phyloP scores from a whole-genome alignment of 2,888 invertebrate genomes.

The Diarsia dahlii region DNA sequence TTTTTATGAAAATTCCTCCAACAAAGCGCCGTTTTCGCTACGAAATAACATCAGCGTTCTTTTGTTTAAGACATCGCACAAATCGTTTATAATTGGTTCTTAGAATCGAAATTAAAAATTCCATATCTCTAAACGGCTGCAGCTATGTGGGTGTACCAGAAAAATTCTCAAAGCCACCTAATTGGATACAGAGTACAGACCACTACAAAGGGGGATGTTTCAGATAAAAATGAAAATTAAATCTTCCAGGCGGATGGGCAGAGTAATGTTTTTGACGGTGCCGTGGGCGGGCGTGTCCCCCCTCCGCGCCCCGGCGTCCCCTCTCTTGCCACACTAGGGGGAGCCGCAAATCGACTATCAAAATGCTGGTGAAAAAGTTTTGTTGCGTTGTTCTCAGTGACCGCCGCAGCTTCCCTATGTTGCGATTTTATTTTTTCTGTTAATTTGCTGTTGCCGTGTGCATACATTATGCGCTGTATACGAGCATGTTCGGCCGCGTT shows the following conservation, averaged over 20 bases:
- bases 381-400: slow-evolving; percentile 84
- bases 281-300: slow-evolving; percentile 77
- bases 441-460: slow-evolving; percentile 66
- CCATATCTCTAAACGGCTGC: slow-evolving; percentile 84
- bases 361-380: slow-evolving; percentile 86
- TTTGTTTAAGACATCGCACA: slow-evolving; percentile 59
- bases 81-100: slow-evolving; percentile 64
- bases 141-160: slow-evolving; percentile 82
- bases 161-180: slow-evolving; percentile 89
- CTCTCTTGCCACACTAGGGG: slow-evolving; percentile 69
- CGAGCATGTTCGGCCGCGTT: slow-evolving; percentile 5
- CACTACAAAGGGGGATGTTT: slow-evolving; percentile 91
- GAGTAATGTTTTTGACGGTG: slow-evolving; percentile 91
- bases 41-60: slow-evolving; percentile 42
- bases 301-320: slow-evolving; percentile 61
- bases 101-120: slow-evolving; percentile 86
- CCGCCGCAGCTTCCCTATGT: slow-evolving; percentile 79
- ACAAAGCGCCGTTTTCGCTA: slow-evolving; percentile 31
- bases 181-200: slow-evolving; percentile 90
- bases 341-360: slow-evolving; percentile 90
- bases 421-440: slow-evolving; percentile 73
- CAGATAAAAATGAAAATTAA: slow-evolving; percentile 92
- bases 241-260: slow-evolving; percentile 90
- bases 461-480: slow-evolving; percentile 37
- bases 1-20: slow-evolving; percentile 36